These are phyloP conservation scores for Dallia pectoralis DNA, from an alignment of 2,797 vertebrate genomes.

Conservation along the genomic window DNA sequence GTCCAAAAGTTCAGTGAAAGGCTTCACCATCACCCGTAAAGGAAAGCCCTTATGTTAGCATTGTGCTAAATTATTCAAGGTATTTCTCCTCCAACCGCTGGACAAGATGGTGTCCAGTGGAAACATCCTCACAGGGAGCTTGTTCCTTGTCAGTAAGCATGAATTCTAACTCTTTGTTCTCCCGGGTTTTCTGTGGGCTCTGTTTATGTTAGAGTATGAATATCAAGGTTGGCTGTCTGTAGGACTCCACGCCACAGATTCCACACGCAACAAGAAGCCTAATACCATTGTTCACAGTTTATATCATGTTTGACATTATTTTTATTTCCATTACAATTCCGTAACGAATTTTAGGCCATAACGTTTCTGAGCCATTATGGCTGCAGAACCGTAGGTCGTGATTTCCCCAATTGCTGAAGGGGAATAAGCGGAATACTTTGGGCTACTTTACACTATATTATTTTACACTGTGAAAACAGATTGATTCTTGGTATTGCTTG, in stretches of 20 bases:
- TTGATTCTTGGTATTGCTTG: conserved; percentile 15
- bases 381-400: conserved; percentile 47
- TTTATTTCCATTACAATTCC: conserved; percentile 46
- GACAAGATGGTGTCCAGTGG: conserved; percentile 48
- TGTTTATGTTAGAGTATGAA: conserved; percentile 51
- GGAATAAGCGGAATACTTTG: conserved; percentile 43
- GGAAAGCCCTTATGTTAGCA: conserved; percentile 53
- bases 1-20: conserved; percentile 38
- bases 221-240: conserved; percentile 47
- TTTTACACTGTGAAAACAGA: conserved; percentile 39
- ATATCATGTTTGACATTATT: conserved; percentile 50
- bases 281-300: conserved; percentile 18
- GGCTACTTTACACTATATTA: conserved; percentile 28
- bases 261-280: conserved; percentile 25
- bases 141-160: conserved; percentile 61
- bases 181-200: conserved; percentile 30
- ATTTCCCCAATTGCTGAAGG: conserved; percentile 34
- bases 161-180: conserved; percentile 49
- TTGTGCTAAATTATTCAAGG: conserved; percentile 53
- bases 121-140: conserved; percentile 55
- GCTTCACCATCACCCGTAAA: conserved; percentile 42
- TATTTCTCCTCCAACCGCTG: conserved; percentile 44
- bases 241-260: conserved; percentile 21
- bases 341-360: conserved; percentile 40
- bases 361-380: conserved; percentile 43